phyloP scores from a whole-genome alignment of 1,140 invertebrate genomes.

The Tetragnatha versicolor region DNA sequence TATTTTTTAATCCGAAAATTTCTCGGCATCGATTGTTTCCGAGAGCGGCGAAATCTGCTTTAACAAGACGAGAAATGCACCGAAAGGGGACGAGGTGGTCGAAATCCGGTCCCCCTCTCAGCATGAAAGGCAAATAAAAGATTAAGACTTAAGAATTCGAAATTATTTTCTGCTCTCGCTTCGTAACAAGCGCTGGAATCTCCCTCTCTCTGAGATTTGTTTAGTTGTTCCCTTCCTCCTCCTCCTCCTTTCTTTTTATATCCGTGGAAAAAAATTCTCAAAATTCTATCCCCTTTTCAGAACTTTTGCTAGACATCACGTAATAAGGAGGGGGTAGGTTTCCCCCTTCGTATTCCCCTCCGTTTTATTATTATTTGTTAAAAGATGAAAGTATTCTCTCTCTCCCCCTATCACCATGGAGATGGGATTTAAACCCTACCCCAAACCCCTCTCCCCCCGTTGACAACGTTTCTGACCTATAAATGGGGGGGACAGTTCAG shows the following conservation, averaged over 20 bases:
- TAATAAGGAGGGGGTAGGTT: conserved; percentile 2
- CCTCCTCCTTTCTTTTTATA: neutral
- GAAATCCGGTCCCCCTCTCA: neutral
- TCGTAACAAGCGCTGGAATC: conserved; percentile 17
- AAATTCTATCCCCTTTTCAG: neutral
- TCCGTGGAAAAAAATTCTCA: neutral
- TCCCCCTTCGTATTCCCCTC: neutral
- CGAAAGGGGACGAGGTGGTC: neutral
- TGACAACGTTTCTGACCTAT: no score
- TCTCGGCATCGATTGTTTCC: neutral
- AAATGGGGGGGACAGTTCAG: no score
- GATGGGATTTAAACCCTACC: neutral
- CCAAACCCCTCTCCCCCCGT: no score
- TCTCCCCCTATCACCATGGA: neutral
- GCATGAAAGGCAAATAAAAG: conserved; percentile 25
- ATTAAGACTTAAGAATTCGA: conserved; percentile 40
- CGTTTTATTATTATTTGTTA: conserved; percentile 4
- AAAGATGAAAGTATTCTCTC: neutral
- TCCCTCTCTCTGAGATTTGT: conserved; percentile 10
- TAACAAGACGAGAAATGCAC: conserved; percentile 29
- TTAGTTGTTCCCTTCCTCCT: neutral
- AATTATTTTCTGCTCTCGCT: conserved; percentile 34
- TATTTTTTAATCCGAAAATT: no score
- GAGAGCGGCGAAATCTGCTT: conserved; percentile 7
- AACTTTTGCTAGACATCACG: neutral